Evolutionary conservation across 1,140 invertebrate genomes (phyloP).

Genomic region (Drosophila parabipectinata): DNA sequence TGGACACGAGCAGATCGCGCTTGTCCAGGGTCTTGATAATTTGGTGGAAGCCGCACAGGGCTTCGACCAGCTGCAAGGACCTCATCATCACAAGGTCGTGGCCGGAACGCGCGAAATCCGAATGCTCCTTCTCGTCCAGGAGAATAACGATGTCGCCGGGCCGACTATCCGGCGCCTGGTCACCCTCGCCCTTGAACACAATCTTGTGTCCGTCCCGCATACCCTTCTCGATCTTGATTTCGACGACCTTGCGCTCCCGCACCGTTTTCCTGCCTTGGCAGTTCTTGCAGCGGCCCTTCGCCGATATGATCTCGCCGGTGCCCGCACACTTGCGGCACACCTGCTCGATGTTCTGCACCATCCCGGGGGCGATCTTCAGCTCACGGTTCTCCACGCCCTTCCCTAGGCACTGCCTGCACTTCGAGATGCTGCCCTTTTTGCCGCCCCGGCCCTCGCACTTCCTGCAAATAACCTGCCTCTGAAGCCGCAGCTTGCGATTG

Average conservation of each 20-base stretch:
- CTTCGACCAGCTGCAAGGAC: conserved; percentile 95
- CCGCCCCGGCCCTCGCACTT: conserved; percentile 98
- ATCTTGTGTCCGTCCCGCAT: conserved; percentile 99
- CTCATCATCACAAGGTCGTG: conserved; percentile 95
- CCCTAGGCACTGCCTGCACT: conserved; percentile 94
- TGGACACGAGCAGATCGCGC: conserved; percentile 94
- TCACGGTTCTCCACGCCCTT: conserved; percentile 95
- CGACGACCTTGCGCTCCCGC: conserved; percentile 96
- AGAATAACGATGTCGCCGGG: conserved; percentile 98
- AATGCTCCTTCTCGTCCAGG: conserved; percentile 98
- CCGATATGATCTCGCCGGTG: conserved; percentile 92
- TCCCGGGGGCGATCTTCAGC: conserved; percentile 96
- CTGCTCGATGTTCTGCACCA: conserved; percentile 98
- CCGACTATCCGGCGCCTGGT: conserved; percentile 97
- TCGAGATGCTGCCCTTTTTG: conserved; percentile 96
- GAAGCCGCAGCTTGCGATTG: conserved; percentile 96
- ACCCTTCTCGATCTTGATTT: conserved; percentile 99
- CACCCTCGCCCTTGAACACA: conserved; percentile 96
- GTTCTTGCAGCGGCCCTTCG: conserved; percentile 96
- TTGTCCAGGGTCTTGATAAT: conserved; percentile 97
- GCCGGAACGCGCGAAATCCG: conserved; percentile 90
- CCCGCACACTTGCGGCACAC: conserved; percentile 95
- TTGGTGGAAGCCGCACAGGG: conserved; percentile 98
- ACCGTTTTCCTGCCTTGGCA: conserved; percentile 96
- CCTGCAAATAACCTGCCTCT: conserved; percentile 98